Percentiles rank a stretch among this genome's conserved stretches.
phyloP scores from a whole-genome alignment of 2,888 invertebrate species.

The Zele albiditarsus region DNA sequence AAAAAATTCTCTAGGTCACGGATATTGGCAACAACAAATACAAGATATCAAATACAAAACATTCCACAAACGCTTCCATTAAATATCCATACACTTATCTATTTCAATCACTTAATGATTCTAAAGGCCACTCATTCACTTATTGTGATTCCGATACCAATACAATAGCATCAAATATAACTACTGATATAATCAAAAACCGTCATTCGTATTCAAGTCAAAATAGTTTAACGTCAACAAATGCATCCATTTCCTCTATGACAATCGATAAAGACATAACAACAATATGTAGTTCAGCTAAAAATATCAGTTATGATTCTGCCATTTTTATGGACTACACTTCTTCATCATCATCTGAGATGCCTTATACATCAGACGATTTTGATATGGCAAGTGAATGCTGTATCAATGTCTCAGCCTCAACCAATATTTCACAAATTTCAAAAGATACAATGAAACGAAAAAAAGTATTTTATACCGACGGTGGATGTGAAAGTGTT shows the following conservation, averaged over 20 bases:
- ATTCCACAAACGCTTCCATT: slow-evolving; percentile 51
- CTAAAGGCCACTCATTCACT: slow-evolving; percentile 56
- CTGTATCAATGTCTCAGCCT: slow-evolving; percentile 52
- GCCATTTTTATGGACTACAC: slow-evolving; percentile 61
- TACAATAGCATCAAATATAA: slow-evolving; percentile 40
- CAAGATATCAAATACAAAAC: slow-evolving; percentile 57
- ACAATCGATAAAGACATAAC: slow-evolving; percentile 29
- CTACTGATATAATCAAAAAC: neutral
- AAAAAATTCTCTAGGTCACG: slow-evolving; percentile 60
- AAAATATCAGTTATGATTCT: slow-evolving; percentile 60
- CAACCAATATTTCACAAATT: slow-evolving; percentile 45
- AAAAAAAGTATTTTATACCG: neutral
- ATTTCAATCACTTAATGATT: slow-evolving; percentile 47
- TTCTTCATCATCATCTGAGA: slow-evolving; percentile 45
- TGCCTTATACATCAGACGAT: slow-evolving; percentile 50
- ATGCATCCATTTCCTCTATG: slow-evolving; percentile 20
- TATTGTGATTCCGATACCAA: slow-evolving; percentile 62
- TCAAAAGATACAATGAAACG: slow-evolving; percentile 6
- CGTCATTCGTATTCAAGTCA: neutral
- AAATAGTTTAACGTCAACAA: slow-evolving; percentile 11
- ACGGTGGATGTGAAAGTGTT: neutral
- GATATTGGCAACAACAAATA: slow-evolving; percentile 60
- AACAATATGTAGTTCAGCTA: neutral
- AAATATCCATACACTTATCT: slow-evolving; percentile 47
- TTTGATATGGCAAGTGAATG: slow-evolving; percentile 49